Conservation (phyloP, 2,797 vertebrate genomes). For the Crenichthys baileyi region DNA sequence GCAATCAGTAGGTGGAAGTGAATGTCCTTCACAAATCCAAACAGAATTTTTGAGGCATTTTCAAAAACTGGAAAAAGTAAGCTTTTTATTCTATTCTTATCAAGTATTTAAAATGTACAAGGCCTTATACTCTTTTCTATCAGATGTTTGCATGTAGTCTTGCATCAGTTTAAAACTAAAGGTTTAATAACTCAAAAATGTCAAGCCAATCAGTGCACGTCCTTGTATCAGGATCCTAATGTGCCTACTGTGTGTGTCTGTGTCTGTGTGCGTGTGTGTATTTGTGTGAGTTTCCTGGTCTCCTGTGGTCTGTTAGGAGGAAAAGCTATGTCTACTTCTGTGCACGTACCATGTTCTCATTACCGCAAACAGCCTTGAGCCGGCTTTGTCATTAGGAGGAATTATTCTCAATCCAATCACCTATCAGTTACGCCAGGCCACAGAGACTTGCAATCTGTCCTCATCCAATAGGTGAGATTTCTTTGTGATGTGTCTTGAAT, state of each 20-base stretch:
- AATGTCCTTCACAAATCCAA: slow-evolving; percentile 55
- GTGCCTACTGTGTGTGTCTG: slow-evolving; percentile 6
- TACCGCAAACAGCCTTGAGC: slow-evolving; percentile 79
- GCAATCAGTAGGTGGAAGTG: slow-evolving; percentile 23
- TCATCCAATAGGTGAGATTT: slow-evolving; percentile 65
- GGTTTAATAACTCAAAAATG: neutral
- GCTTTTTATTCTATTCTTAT: slow-evolving; percentile 9
- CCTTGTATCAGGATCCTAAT: slow-evolving; percentile 42
- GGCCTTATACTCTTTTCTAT: slow-evolving; percentile 6
- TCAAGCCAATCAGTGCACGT: slow-evolving; percentile 27
- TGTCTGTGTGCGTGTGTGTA: slow-evolving; percentile 7
- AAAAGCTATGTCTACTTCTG: slow-evolving; percentile 56
- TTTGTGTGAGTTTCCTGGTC: slow-evolving; percentile 37
- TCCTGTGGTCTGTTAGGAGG: slow-evolving; percentile 56
- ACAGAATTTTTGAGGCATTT: slow-evolving; percentile 22
- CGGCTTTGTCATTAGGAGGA: slow-evolving; percentile 77
- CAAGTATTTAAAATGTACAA: slow-evolving; percentile 1
- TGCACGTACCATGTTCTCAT: slow-evolving; percentile 77
- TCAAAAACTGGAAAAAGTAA: slow-evolving; percentile 14
- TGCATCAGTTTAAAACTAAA: slow-evolving; percentile 4
- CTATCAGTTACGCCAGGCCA: slow-evolving; percentile 73
- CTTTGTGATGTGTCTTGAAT: slow-evolving; percentile 66
- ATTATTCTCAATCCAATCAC: slow-evolving; percentile 80
- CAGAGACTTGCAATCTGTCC: slow-evolving; percentile 72
- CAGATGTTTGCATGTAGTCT: neutral